Percentiles rank a stretch among this genome's conserved stretches.
Evolutionary conservation across 2,888 invertebrate genomes (phyloP).

Genomic region (Pelosia muscerda): DNA sequence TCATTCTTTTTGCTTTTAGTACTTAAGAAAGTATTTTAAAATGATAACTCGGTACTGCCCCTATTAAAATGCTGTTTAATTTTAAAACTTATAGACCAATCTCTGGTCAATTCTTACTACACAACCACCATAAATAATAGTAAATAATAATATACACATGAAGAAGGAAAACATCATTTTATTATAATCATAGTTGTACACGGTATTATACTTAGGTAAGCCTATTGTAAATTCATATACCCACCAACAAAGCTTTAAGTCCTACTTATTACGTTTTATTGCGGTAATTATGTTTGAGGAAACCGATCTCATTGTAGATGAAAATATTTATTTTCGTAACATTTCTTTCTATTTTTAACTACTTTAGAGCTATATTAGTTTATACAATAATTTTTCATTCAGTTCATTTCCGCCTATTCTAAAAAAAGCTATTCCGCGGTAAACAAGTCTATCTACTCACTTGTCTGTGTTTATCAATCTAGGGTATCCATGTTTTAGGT

Average conservation of each 20-base stretch:
- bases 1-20: not conserved
- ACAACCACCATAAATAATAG: not conserved
- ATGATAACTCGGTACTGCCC: not conserved
- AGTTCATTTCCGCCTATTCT: too few relatives aligned
- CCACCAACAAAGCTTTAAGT: not conserved
- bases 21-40: not conserved
- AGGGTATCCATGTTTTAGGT: not conserved
- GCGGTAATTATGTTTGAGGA: not conserved
- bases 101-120: not conserved
- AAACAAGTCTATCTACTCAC: not conserved
- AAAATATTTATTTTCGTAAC: not conserved
- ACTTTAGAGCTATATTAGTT: not conserved
- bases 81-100: not conserved
- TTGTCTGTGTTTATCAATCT: not conserved
- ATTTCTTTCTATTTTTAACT: not conserved
- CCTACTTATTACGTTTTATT: not conserved
- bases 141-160: not conserved
- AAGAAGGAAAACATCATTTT: slow-evolving; percentile 7
- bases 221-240: slow-evolving; percentile 9
- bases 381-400: too few relatives aligned
- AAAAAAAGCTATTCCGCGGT: too few relatives aligned
- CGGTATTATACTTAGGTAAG: not conserved
- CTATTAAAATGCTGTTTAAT: not conserved
- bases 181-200: not conserved
- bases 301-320: not conserved